A percentile compares a stretch with the other conserved stretches of the same genome.
These are phyloP conservation scores for Eulemur macaco DNA, from an alignment of 2,113 vertebrate species.

Conservation along the genomic window DNA sequence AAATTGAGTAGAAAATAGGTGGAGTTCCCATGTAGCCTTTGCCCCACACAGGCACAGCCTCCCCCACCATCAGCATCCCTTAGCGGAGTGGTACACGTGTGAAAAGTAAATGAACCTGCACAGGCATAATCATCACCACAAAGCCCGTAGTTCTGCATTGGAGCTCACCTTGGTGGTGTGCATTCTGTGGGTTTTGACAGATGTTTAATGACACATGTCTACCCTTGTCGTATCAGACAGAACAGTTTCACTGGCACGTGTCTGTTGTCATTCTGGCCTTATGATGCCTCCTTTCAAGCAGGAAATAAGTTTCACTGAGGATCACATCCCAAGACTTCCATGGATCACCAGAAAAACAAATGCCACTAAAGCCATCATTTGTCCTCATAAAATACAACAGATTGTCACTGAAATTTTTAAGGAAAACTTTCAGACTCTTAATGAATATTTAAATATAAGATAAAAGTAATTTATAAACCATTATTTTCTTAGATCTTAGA, in stretches of 20 bases:
- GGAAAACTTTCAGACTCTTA: constrained; percentile 9
- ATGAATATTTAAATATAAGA: constrained; percentile 9
- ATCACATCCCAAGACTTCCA: background rate
- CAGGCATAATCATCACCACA: background rate
- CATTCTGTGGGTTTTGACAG: background rate
- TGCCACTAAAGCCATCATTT: background rate
- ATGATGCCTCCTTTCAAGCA: background rate
- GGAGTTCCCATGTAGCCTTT: background rate
- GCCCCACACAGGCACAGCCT: background rate
- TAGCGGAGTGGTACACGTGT: too few species aligned
- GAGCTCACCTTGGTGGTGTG: background rate
- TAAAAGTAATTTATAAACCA: background rate
- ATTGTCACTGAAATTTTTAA: background rate
- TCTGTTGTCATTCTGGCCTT: background rate
- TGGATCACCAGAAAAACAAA: background rate
- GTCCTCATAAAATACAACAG: background rate
- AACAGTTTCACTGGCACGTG: background rate
- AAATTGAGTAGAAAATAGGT: background rate
- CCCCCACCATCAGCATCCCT: background rate
- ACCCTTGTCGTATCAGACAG: background rate
- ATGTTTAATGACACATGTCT: background rate
- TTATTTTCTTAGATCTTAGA: constrained; percentile 33
- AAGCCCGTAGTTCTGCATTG: background rate
- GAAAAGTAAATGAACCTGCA: background rate
- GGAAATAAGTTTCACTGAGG: background rate